phyloP scores from a whole-genome alignment of 2,113 vertebrate species.

The Dicaeum eximium region DNA sequence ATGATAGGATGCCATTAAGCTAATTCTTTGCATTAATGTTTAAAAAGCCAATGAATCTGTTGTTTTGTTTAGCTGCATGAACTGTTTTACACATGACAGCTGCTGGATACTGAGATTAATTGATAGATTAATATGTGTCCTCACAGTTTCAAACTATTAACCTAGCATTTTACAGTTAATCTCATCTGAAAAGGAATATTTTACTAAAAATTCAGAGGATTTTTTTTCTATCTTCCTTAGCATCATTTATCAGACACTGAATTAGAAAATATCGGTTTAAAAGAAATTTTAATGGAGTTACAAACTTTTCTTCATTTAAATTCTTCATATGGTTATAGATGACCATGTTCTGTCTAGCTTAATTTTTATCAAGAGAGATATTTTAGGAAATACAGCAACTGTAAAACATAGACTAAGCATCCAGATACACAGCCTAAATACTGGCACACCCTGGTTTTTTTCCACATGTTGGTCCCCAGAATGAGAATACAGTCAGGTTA shows the following conservation, averaged over 20 bases:
- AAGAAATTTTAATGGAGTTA: not conserved
- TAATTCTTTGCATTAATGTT: not conserved
- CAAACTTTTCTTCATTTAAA: not conserved
- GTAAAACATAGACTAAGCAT: not conserved
- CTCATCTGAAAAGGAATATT: not conserved
- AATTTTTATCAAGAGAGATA: not conserved
- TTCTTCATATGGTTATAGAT: not conserved
- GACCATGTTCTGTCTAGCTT: not conserved
- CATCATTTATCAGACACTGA: not conserved
- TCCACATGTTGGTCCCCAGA: fast-evolving
- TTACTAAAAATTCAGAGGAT: not conserved
- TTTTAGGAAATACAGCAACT: not conserved
- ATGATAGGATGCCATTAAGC: not conserved
- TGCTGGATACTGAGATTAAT: not conserved
- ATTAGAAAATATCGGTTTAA: not conserved
- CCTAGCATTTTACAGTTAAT: not conserved
- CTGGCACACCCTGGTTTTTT: not conserved
- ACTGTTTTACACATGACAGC: not conserved
- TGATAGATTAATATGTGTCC: not conserved
- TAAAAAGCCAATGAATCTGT: not conserved
- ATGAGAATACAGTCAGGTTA: not conserved
- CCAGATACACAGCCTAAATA: not conserved
- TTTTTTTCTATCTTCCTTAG: not conserved
- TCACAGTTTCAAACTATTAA: not conserved
- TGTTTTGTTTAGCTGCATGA: slow-evolving; percentile 4